A percentile compares a stretch with the other conserved stretches of the same genome.
These are phyloP conservation scores for Proales similis DNA, from an alignment of 1,140 invertebrate species.

Conservation along the genomic window DNA sequence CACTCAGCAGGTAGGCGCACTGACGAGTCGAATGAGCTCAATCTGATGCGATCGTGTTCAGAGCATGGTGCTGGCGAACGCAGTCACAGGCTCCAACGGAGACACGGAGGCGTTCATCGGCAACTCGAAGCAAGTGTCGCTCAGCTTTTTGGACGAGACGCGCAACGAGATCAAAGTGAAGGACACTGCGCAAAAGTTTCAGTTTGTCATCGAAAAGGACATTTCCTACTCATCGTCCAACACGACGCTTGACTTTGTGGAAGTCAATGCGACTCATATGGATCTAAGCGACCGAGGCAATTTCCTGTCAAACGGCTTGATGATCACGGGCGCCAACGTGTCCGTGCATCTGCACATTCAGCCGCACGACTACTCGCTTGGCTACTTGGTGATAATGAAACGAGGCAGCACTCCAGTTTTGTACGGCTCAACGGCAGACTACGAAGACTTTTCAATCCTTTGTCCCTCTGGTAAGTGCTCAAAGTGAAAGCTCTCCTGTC, in stretches of 20 bases:
- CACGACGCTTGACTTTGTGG: too few species aligned
- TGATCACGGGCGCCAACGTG: neutral
- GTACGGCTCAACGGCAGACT: neutral
- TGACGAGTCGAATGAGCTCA: too few species aligned
- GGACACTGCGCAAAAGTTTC: neutral
- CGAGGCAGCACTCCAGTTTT: neutral
- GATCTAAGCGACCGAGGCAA: too few species aligned
- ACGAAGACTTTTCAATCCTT: conserved; percentile 25
- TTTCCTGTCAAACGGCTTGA: too few species aligned
- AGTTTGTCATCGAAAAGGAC: conserved; percentile 9
- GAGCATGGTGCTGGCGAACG: too few species aligned
- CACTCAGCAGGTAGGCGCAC: too few species aligned
- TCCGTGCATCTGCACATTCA: neutral
- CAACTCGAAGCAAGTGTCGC: conserved; percentile 7
- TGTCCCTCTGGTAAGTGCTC: conserved; percentile 7
- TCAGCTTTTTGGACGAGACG: conserved; percentile 23
- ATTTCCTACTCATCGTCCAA: neutral
- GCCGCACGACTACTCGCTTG: neutral
- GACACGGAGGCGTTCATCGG: conserved; percentile 21
- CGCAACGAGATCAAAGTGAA: conserved; percentile 23
- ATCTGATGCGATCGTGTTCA: too few species aligned
- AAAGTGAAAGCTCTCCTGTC: too few species aligned
- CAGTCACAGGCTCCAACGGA: too few species aligned
- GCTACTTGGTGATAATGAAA: neutral
- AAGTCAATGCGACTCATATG: neutral